These are phyloP conservation scores for Danionella cerebrum DNA, from an alignment of 2,113 vertebrate genomes.

Conservation along the genomic window DNA sequence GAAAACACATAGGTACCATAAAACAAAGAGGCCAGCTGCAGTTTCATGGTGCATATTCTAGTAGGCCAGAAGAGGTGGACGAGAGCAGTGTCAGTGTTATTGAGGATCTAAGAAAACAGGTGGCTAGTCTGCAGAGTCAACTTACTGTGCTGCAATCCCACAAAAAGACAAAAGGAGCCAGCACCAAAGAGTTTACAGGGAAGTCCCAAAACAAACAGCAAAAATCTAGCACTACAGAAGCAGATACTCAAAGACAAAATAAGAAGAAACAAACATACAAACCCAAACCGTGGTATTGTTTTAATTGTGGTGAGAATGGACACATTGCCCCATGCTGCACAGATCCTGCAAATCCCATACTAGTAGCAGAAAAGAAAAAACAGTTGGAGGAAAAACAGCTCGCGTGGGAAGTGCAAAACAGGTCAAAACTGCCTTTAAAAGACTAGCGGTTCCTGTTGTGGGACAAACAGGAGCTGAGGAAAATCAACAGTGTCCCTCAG, in stretches of 20 bases:
- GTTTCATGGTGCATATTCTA: not conserved
- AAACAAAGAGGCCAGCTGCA: not conserved
- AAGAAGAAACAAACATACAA: no score
- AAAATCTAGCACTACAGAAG: no score
- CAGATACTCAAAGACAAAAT: no score
- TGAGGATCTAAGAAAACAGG: not conserved
- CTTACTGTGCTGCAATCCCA: no score
- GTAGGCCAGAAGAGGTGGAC: no score
- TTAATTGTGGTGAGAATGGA: not conserved
- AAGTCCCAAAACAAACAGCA: not conserved
- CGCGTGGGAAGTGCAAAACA: not conserved
- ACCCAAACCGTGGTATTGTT: not conserved
- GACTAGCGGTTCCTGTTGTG: not conserved
- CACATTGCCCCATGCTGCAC: no score
- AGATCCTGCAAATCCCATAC: not conserved
- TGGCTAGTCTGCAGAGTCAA: conserved; percentile 11
- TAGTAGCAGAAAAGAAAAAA: not conserved
- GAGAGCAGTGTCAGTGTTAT: no score
- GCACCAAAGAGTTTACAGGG: no score
- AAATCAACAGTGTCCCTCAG: not conserved
- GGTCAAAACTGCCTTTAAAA: not conserved
- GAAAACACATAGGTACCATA: not conserved
- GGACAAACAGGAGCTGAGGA: not conserved
- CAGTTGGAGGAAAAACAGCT: not conserved
- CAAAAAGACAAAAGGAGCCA: not conserved